Percentiles rank a stretch among this genome's conserved stretches.
phyloP scores from a whole-genome alignment of 2,888 invertebrate genomes.

The Acronicta psi region DNA sequence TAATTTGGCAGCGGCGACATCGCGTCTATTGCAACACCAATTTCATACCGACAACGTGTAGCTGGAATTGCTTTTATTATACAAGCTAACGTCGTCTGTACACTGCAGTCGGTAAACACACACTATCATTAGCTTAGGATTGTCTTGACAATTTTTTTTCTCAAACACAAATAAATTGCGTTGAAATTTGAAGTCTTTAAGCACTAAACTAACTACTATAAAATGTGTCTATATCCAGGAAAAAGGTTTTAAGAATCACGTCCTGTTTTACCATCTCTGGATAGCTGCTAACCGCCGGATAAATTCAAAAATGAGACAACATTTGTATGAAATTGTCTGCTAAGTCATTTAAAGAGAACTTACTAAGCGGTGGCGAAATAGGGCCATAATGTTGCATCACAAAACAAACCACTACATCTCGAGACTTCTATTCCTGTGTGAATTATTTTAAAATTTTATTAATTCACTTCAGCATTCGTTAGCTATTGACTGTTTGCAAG shows the following conservation, averaged over 20 bases:
- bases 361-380: too few relatives aligned
- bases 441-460: constrained; percentile 25
- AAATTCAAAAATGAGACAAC: too few relatives aligned
- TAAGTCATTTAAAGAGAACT: too few relatives aligned
- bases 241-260: too few relatives aligned
- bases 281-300: too few relatives aligned
- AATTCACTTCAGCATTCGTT: constrained; percentile 26
- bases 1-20: constrained; percentile 73
- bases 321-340: too few relatives aligned
- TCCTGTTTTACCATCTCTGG: too few relatives aligned
- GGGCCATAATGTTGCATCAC: constrained; percentile 3
- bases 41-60: constrained; percentile 67
- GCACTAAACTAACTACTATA: too few relatives aligned
- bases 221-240: neutral
- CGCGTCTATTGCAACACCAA: constrained; percentile 70
- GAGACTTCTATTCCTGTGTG: constrained; percentile 1
- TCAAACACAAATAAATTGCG: neutral
- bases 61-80: constrained; percentile 69
- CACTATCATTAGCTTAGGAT: constrained; percentile 33
- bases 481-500: constrained; percentile 24
- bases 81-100: constrained; percentile 46
- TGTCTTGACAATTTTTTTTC: neutral
- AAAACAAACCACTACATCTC: neutral
- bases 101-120: constrained; percentile 33
- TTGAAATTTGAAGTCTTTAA: too few relatives aligned